Base-by-base conservation (phyloP, 2,888 invertebrate genomes). In the Torymus auratus region DNA sequence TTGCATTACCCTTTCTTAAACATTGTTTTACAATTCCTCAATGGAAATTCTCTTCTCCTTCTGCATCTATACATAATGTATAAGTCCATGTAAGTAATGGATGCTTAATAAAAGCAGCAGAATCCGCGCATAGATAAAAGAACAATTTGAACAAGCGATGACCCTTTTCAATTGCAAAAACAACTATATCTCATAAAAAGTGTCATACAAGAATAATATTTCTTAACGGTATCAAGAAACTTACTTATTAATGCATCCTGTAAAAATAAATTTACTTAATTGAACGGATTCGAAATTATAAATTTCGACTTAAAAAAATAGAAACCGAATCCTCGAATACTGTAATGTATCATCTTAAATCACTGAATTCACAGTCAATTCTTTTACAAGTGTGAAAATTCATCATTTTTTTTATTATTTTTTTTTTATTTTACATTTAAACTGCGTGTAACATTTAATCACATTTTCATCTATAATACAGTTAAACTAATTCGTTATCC, bases 361-460 rank as follows among this genome's bases (percentile, higher is more conserved):
- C 14, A 20, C 50, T 65, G 50, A 58, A 61, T 15, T 73, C 20
- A 53, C 41, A 61, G 17, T 55, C 17, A 17, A 58, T 65, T n/a
- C 15, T 67, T 79, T 58, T 60, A 52, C 71, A 65, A 75, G 50
- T 78, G 55, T 73, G 68, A 68, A 73, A 69, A 50, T 70, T 60
- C 41, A 56, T 65, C 41, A 41, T 15, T 53, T 28, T 28, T 15
- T 53, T n/a, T n/a, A n/a, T n/a, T n/a, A n/a, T 20, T 15, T 53
- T 41, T 41, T 12, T 53, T 64, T 78, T 73, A 56, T 73, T 73
- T 73, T 79, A 79, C 73, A 79, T 73, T 72, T 15, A 78, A 78
- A 13, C 7, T 41, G 41, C 73, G 72, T 50, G 53, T 78, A 68
- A 78, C 61, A 41, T 72, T 72, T 56, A 73, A 79, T 79, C 73